Percentiles rank a stretch among this genome's conserved stretches.
Conservation (phyloP, 92 coral and sea anemone species). For the Muricea muricata region DNA sequence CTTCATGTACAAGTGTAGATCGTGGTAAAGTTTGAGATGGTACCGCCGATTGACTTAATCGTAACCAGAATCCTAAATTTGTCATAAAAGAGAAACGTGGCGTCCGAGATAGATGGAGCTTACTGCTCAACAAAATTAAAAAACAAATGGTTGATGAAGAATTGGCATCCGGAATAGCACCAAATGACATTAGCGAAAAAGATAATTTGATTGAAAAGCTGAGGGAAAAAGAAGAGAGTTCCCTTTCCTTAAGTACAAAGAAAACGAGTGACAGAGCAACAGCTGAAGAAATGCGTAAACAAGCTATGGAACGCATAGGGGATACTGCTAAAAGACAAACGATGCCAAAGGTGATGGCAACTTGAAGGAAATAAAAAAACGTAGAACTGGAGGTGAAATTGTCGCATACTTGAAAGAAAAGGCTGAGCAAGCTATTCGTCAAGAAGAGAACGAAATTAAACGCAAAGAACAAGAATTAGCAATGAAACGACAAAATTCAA, state of each 20-base stretch:
- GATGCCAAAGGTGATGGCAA: constrained; percentile 37
- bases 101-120: constrained; percentile 63
- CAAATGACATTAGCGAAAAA: constrained; percentile 66
- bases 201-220: constrained; percentile 66
- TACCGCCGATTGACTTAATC: background rate
- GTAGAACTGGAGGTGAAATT: constrained; percentile 56
- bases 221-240: constrained; percentile 50
- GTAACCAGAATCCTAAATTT: background rate
- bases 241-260: constrained; percentile 50
- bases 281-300: constrained; percentile 57
- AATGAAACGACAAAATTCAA: constrained; percentile 49
- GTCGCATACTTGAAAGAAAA: constrained; percentile 67
- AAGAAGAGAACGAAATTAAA: constrained; percentile 55
- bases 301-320: constrained; percentile 70
- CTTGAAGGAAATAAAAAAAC: constrained; percentile 26
- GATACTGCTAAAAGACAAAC: background rate
- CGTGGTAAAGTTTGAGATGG: background rate
- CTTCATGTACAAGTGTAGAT: constrained; percentile 61
- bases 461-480: constrained; percentile 43
- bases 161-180: constrained; percentile 65
- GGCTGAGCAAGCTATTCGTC: constrained; percentile 46
- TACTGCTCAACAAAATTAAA: constrained; percentile 58
- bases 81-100: constrained; percentile 60
- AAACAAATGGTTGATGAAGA: constrained; percentile 65
- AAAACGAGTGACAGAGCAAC: constrained; percentile 58